Evolutionary conservation across 2,797 vertebrate species (phyloP), one percentile per base, ranked within the genome.

Genomic region (Spinus pinus): DNA sequence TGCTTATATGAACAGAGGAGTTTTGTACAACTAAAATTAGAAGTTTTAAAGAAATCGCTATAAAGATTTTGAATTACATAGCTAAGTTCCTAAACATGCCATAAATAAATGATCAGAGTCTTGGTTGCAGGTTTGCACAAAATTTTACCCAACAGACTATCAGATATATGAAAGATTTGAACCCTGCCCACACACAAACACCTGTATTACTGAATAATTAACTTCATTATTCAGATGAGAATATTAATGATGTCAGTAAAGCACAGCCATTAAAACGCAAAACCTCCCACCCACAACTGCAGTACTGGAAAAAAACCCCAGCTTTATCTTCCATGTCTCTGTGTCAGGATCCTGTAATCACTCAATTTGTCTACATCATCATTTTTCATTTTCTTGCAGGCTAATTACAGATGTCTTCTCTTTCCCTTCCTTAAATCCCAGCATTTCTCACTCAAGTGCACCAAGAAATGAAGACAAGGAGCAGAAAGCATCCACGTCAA

Each of bases 301-400:
- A 62, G 46, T 13, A 41, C 15, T 60, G 54, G 64, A 86, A 78
- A 21, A 19, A 20, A 0, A 0, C 3, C 13, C 12, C n/a, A 41
- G 27, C 12, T 41, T 46, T 49, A 58, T 39, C 27, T 88, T 78
- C 31, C 10, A 12, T n/a, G 67, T 66, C n/a, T 77, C 25, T 24
- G 1, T 5, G 4, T 35, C 42, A 80, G 7, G 2, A 17, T 75
- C 21, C 41, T 39, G 10, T 35, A 25, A 92, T 44, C 35, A 60
- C 23, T 88, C 30, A 21, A 28, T 81, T 75, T 54, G 16, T 51
- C 47, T 41, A 58, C 2, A 4, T 22, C 31, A 54, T 3, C 9
- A 22, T 31, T 30, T 86, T 51, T 39, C 18, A 33, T 56, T 75
- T 85, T 82, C 50, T 82, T 87, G 17, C 20, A 69, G 47, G 56